Base-by-base conservation (phyloP, 2,797 vertebrate genomes). In the Acipenser ruthenus region DNA sequence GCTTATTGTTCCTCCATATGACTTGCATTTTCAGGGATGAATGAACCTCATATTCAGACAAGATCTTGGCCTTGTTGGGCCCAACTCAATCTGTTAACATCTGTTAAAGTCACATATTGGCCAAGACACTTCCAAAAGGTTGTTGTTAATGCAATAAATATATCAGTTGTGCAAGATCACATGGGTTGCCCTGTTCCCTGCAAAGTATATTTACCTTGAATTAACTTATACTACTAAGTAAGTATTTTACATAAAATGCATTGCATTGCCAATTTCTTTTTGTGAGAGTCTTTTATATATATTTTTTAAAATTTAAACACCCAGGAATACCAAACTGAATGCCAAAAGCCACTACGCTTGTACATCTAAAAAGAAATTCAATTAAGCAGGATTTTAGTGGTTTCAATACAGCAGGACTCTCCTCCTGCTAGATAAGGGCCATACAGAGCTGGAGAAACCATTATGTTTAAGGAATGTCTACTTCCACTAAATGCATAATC, bases 331-430 rank as follows among this genome's bases (percentile, higher is more conserved):
- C 79, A 84, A 85, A 90, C 80, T 93, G 93, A 93, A 96, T 94
- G 93, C 90, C 90, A 92, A 90, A 92, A 93, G 83, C 88, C 92
- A 93, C 93, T 94, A 92, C 94, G 94, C 95, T 92, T 90, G 91
- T 91, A 94, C 91, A 90, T 94, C 92, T 92, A 84, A 88, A 90
- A 92, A 94, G 92, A 97, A 99, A 99, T 98, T 97, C 95, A 98
- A 99, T 99, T 99, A 99, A 97, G 94, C 93, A 91, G 95, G 94
- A 95, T 97, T 97, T 97, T 94, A 94, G 92, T 88, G 86, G 91
- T 95, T 92, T 98, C 95, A 97, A 99, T 98, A 94, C 93, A 92
- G 92, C 89, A 88, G 89, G 91, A 91, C 92, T 93, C 91, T 87
- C 88, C 87, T 82, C 85, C 79, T 82, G 80, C 84, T 91, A 94